These are phyloP conservation scores for Taxidea taxus DNA, from an alignment of 2,113 vertebrate species.

Conservation along the genomic window DNA sequence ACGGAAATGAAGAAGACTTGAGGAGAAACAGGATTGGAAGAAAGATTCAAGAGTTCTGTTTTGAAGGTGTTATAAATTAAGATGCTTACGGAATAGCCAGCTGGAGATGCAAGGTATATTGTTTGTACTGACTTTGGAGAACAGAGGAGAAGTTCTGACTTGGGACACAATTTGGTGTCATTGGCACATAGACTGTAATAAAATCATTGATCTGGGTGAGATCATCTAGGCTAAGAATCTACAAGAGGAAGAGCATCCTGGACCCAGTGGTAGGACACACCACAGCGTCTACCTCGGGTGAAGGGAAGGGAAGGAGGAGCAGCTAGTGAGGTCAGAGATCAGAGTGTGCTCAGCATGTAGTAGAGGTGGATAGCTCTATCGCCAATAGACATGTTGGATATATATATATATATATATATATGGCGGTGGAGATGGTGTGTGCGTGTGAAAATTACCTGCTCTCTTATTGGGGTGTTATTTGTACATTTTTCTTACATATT, in stretches of 20 bases:
- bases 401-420: accelerated
- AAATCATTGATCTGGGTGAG: not conserved
- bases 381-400: not conserved
- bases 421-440: not conserved
- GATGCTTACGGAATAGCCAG: not conserved
- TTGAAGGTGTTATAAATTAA: not conserved
- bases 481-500: not conserved
- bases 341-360: not conserved
- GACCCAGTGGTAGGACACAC: not conserved
- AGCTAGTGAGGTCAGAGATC: not conserved
- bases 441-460: not conserved
- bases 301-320: not conserved
- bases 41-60: not conserved
- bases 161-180: not conserved
- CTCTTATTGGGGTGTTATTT: not conserved
- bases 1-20: not conserved
- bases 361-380: not conserved
- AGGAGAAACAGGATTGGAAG: not conserved
- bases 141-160: not conserved
- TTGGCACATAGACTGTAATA: not conserved
- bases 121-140: not conserved
- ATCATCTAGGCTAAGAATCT: not conserved
- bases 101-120: not conserved
- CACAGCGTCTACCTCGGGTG: not conserved
- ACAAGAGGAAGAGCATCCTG: not conserved